phyloP scores from a whole-genome alignment of 2,113 vertebrate genomes.

The Engystomops pustulosus region DNA sequence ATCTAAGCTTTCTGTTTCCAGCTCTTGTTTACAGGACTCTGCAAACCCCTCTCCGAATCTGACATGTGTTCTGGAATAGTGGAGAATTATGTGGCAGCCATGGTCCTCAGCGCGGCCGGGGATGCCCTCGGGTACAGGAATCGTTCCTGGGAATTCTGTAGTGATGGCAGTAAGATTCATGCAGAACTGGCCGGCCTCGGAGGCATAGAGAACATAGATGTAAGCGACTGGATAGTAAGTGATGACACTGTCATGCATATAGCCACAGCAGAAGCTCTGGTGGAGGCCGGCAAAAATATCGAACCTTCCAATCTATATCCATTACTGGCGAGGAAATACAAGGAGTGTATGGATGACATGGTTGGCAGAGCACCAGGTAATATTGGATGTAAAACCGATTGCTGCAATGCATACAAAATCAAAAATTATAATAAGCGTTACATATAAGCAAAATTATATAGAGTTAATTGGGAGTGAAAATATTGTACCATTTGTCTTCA shows the following conservation, averaged over 20 bases:
- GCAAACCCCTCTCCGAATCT: neutral
- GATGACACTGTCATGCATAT: conserved; percentile 87
- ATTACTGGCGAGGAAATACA: conserved; percentile 78
- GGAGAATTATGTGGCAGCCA: conserved; percentile 76
- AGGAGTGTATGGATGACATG: conserved; percentile 81
- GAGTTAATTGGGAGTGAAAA: neutral
- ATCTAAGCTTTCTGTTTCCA: conserved; percentile 23
- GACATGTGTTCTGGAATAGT: conserved; percentile 55
- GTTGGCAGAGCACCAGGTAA: conserved; percentile 78
- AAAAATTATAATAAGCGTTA: too few species aligned
- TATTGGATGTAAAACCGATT: neutral
- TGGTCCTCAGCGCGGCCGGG: conserved; percentile 79
- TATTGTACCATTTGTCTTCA: neutral
- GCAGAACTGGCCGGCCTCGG: conserved; percentile 72
- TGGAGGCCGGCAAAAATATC: conserved; percentile 63
- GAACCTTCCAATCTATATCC: conserved; percentile 66
- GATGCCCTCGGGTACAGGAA: conserved; percentile 78
- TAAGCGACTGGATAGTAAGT: conserved; percentile 72
- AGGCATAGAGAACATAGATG: conserved; percentile 70
- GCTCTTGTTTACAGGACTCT: conserved; percentile 37
- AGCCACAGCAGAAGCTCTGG: conserved; percentile 80
- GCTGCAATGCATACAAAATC: neutral
- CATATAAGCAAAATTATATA: too few species aligned
- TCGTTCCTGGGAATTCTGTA: conserved; percentile 75
- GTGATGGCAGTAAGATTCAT: conserved; percentile 72